phyloP scores from a whole-genome alignment of 2,888 invertebrate genomes.

The Eupsilia transversa region DNA sequence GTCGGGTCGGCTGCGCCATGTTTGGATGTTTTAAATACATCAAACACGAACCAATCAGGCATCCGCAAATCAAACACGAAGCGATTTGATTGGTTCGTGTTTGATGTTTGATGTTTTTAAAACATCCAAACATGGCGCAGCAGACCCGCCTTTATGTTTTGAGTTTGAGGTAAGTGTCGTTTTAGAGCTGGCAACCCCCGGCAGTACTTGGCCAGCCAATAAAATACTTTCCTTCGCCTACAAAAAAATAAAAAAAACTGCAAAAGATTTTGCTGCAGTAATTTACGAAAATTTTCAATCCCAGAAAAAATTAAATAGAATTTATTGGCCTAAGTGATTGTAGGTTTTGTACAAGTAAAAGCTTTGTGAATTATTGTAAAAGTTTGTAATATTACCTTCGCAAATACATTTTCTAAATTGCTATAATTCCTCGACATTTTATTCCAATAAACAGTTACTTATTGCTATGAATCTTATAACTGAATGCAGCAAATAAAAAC shows the following conservation, averaged over 20 bases:
- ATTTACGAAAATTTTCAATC: conserved; percentile 37
- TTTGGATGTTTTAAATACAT: too few relatives aligned
- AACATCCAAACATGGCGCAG: too few relatives aligned
- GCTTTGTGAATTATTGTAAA: conserved; percentile 40
- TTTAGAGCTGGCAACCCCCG: conserved; percentile 14
- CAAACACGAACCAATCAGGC: too few relatives aligned
- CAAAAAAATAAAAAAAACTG: conserved; percentile 35
- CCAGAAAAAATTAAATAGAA: conserved; percentile 38
- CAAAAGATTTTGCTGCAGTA: conserved; percentile 40
- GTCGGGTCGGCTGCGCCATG: too few relatives aligned
- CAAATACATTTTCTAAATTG: conserved; percentile 33
- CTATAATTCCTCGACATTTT: conserved; percentile 46
- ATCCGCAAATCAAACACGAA: too few relatives aligned
- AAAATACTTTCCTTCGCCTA: conserved; percentile 8
- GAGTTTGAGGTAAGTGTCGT: background rate
- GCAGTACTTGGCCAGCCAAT: conserved; percentile 32
- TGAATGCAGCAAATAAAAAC: conserved; percentile 68
- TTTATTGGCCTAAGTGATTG: conserved; percentile 37
- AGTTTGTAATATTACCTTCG: conserved; percentile 36
- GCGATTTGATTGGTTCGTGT: too few relatives aligned
- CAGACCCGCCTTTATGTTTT: too few relatives aligned
- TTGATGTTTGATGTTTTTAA: too few relatives aligned
- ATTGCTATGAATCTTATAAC: conserved; percentile 66
- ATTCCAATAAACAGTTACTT: conserved; percentile 52
- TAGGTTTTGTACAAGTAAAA: conserved; percentile 39